phyloP scores from a whole-genome alignment of 2,888 invertebrate genomes.

The Troides aeacus region DNA sequence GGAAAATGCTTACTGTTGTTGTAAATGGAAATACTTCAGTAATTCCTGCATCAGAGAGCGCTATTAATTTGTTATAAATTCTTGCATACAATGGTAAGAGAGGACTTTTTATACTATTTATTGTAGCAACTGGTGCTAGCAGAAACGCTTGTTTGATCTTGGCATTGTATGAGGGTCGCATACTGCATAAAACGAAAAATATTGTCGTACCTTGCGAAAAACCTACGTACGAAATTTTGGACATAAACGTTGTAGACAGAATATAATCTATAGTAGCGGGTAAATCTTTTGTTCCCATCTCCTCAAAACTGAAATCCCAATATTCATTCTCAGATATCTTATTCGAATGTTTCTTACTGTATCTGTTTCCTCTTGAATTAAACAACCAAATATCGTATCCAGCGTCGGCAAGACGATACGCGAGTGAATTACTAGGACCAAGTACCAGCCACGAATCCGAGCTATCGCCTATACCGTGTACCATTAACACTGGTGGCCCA shows the following conservation, averaged over 20 bases:
- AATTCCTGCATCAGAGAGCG: slow-evolving; percentile 47
- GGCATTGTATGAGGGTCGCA: slow-evolving; percentile 58
- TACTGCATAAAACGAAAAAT: slow-evolving; percentile 64
- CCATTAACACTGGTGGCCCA: slow-evolving; percentile 62
- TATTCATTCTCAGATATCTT: slow-evolving; percentile 50
- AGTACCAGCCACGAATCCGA: slow-evolving; percentile 68
- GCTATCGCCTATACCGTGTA: slow-evolving; percentile 67
- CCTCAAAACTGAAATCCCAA: slow-evolving; percentile 69
- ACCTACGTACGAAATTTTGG: slow-evolving; percentile 61
- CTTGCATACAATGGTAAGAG: slow-evolving; percentile 50
- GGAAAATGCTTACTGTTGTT: slow-evolving; percentile 45
- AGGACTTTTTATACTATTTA: slow-evolving; percentile 51
- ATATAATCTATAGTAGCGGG: slow-evolving; percentile 64
- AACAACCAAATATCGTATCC: slow-evolving; percentile 68
- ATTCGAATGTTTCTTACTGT: slow-evolving; percentile 55
- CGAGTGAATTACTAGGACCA: slow-evolving; percentile 57
- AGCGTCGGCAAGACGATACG: slow-evolving; percentile 55
- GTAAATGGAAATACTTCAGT: slow-evolving; percentile 57
- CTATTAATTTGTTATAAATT: slow-evolving; percentile 43
- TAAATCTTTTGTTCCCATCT: slow-evolving; percentile 65
- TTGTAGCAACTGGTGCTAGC: slow-evolving; percentile 64
- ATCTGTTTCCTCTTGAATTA: slow-evolving; percentile 68
- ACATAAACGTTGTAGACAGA: slow-evolving; percentile 43
- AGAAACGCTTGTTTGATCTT: slow-evolving; percentile 63
- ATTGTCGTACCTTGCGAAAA: slow-evolving; percentile 70